Conservation (phyloP, 2,113 vertebrate species). For the Phalacrocorax brasilianus region DNA sequence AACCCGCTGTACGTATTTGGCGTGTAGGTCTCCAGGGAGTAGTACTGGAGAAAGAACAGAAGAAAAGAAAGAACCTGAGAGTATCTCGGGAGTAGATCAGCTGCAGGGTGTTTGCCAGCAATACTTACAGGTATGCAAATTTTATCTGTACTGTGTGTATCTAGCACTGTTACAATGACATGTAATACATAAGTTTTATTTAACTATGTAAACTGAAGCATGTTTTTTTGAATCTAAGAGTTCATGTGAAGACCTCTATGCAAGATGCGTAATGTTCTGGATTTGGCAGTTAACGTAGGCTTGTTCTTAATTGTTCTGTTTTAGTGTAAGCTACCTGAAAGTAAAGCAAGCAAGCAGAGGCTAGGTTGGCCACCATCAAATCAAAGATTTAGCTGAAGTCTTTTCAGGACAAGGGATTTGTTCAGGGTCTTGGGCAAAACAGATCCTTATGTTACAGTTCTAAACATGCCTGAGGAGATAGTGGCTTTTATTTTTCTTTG, state of each 20-base stretch:
- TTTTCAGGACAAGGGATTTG: background rate
- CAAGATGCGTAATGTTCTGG: background rate
- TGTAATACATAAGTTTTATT: background rate
- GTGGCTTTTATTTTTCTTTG: background rate
- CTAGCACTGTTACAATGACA: background rate
- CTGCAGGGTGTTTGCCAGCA: constrained; percentile 58
- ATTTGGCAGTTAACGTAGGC: background rate
- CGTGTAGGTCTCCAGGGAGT: constrained; percentile 40
- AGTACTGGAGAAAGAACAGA: background rate
- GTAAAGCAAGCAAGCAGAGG: background rate
- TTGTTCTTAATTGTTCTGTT: background rate
- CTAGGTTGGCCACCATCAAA: background rate
- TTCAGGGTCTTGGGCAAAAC: background rate
- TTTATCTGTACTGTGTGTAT: background rate
- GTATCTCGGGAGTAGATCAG: background rate
- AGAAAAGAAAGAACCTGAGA: constrained; percentile 36
- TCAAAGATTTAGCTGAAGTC: background rate
- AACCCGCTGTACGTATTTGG: background rate
- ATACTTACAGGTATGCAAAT: constrained; percentile 71
- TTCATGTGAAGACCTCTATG: background rate
- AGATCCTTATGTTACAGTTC: background rate
- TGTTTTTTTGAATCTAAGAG: background rate
- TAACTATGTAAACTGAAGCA: background rate
- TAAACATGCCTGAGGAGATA: background rate
- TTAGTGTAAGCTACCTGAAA: background rate